Base-by-base conservation (phyloP, 1,140 invertebrate species). In the Caenorhabditis briggsae region DNA sequence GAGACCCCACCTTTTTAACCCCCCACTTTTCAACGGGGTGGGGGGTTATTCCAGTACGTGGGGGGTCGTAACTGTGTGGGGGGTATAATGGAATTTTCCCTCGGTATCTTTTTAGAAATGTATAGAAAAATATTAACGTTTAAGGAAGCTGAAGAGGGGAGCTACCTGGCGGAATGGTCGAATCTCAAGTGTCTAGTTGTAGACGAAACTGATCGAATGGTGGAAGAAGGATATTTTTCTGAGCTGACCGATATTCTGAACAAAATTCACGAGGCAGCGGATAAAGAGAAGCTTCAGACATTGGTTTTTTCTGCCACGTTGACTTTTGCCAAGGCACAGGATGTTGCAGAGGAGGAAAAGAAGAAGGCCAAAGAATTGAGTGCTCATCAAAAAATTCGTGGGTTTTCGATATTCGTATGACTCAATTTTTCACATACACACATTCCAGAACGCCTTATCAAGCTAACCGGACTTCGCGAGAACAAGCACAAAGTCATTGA, bases 271-370 rank as follows among this genome's bases (percentile, higher is more conserved):
- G 92, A 93, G 7, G 55, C 33, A 50, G 25, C 46, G 2, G 61
- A 85, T 7, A 50, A 11, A n/a, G 84, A 65, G 53, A 94, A 93
- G 50, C 93, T 96, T 25, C 97, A 99, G 93, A 98, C 95, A 90
- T 97, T 99, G 93, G 95, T 99, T 0, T 99, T 99, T 93, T 99
- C 98, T 0, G 98, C 98, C 20, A 99, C 98, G 0, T 93, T 99
- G 8, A 97, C 97, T 1, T 93, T 98, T 90, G 95, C 85, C 8
- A 78, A 78, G 23, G 43, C 70, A 50, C 70, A 78, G 50, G 70
- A 50, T 82, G 46, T 58, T 65, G 55, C 55, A 9, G 82, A 83
- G 33, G 43, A 70, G 18, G 65, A 55, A 41, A 58, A 86, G 55
- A 82, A 86, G 61, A 74, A 50, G 16, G 65, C 61, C 59, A 64